These are phyloP conservation scores for Macrotus californicus DNA, from an alignment of 2,113 vertebrate species.

Conservation along the genomic window DNA sequence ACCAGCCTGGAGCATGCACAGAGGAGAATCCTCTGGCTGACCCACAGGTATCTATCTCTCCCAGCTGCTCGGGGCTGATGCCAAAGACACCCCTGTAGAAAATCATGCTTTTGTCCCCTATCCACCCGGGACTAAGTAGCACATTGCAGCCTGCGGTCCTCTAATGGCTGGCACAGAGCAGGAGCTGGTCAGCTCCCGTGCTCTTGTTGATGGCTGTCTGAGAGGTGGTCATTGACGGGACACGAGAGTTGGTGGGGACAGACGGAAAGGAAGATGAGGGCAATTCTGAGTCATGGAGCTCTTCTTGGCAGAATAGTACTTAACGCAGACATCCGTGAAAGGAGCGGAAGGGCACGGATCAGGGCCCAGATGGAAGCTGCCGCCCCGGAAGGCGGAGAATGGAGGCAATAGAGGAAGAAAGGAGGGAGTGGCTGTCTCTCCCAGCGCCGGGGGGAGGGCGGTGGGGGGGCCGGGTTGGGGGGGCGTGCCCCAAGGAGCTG, in stretches of 20 bases:
- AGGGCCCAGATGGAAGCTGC: not conserved
- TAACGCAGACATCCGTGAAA: not conserved
- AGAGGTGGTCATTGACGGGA: not conserved
- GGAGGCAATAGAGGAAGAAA: too few relatives aligned
- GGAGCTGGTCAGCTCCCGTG: fast-evolving
- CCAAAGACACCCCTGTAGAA: not conserved
- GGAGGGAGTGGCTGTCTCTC: too few relatives aligned
- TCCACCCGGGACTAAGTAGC: not conserved
- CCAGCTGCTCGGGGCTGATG: not conserved
- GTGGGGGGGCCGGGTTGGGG: too few relatives aligned
- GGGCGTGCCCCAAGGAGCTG: fast-evolving
- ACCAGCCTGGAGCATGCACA: fast-evolving
- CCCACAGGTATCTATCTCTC: not conserved
- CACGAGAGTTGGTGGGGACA: not conserved
- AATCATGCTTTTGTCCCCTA: not conserved
- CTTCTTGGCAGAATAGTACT: not conserved
- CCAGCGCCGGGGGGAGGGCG: fast-evolving
- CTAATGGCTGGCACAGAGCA: not conserved
- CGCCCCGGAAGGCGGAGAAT: not conserved
- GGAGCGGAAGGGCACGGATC: not conserved
- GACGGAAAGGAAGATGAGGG: not conserved
- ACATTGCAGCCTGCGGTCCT: not conserved
- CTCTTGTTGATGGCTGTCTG: not conserved
- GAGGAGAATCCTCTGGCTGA: not conserved
- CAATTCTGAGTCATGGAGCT: fast-evolving